A percentile compares a stretch with the other conserved stretches of the same genome.
phyloP scores from a whole-genome alignment of 2,797 vertebrate species.

The Oreonectes daqikongensis region DNA sequence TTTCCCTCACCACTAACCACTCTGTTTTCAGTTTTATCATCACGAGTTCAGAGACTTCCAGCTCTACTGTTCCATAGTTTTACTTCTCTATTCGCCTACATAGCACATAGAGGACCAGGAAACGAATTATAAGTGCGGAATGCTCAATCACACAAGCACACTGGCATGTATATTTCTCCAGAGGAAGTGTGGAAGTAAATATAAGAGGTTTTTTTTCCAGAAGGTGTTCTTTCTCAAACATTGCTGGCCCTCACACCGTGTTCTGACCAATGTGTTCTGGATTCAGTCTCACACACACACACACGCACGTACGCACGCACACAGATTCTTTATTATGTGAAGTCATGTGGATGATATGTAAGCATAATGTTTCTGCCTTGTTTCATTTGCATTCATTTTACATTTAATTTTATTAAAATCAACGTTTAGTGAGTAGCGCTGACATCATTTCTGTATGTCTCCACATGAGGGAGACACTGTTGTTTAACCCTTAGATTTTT shows the following conservation, averaged over 20 bases:
- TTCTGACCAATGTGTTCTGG: constrained; percentile 50
- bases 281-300: neutral
- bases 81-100: neutral
- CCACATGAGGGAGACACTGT: neutral
- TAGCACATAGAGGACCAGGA: neutral
- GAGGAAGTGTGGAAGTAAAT: constrained; percentile 29
- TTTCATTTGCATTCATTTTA: constrained; percentile 23
- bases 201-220: constrained; percentile 35
- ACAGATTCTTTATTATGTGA: constrained; percentile 35
- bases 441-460: neutral
- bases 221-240: constrained; percentile 1
- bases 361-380: constrained; percentile 35
- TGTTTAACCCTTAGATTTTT: neutral
- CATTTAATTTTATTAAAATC: neutral
- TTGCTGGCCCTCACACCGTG: constrained; percentile 49
- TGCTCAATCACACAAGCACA: constrained; percentile 8
- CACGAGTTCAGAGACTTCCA: constrained; percentile 34
- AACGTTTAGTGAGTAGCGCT: neutral
- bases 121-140: constrained; percentile 8
- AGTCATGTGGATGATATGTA: constrained; percentile 16
- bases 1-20: constrained; percentile 4
- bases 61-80: constrained; percentile 41
- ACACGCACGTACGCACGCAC: neutral
- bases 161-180: constrained; percentile 1
- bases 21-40: constrained; percentile 38